Conservation (phyloP, 1,140 invertebrate species). For the Sarcophaga bullata region DNA sequence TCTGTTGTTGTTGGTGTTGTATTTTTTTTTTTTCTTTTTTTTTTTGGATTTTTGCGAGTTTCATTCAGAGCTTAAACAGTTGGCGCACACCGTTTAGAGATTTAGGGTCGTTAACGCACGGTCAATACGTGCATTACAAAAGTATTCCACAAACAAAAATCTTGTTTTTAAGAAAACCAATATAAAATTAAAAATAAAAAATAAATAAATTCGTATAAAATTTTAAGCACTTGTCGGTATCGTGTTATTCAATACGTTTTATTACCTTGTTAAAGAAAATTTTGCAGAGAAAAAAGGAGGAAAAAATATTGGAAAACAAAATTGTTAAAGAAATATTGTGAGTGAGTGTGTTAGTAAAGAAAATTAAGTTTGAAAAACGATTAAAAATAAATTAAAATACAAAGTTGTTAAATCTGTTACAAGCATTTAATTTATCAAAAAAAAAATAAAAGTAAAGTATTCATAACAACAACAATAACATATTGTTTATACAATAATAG, state of each 20-base stretch:
- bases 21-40: background rate
- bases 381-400: background rate
- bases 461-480: too few relatives aligned
- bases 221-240: background rate
- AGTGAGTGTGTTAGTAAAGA: background rate
- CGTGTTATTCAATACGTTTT: background rate
- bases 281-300: background rate
- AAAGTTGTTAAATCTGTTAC: too few relatives aligned
- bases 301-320: too few relatives aligned
- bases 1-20: background rate
- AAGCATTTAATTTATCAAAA: too few relatives aligned
- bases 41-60: slow-evolving; percentile 20
- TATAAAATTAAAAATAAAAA: background rate
- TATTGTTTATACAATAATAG: too few relatives aligned
- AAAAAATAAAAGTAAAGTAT: too few relatives aligned
- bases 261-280: background rate
- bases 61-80: slow-evolving; percentile 20
- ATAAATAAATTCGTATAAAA: background rate
- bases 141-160: too few relatives aligned
- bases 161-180: background rate
- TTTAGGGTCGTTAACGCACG: slow-evolving; percentile 40
- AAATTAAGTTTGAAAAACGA: background rate
- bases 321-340: too few relatives aligned
- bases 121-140: slow-evolving; percentile 22
- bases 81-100: slow-evolving; percentile 13